Conservation (phyloP, 2,888 invertebrate genomes). For the Tipula unca region DNA sequence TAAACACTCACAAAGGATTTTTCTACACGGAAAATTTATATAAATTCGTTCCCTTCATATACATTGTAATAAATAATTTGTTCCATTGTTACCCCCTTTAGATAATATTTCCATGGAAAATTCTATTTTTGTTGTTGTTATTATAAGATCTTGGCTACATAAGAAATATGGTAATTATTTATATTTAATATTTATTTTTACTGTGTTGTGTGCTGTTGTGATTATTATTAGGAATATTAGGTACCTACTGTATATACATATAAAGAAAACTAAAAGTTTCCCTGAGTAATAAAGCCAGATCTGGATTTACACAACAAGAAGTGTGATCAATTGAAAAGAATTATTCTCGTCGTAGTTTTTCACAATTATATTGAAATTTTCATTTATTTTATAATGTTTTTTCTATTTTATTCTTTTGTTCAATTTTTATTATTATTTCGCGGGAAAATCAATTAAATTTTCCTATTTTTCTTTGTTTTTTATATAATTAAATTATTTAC, state of each 20-base stretch:
- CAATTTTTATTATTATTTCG: neutral
- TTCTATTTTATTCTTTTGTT: neutral
- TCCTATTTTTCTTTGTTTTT: neutral
- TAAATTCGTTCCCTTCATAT: neutral
- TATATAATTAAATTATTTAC: neutral
- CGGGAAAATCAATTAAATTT: neutral
- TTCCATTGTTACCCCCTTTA: neutral
- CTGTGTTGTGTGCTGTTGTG: neutral
- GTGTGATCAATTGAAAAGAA: neutral
- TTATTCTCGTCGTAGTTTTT: neutral
- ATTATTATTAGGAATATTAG: neutral
- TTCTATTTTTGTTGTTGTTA: neutral
- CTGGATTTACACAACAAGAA: neutral
- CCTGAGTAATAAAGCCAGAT: neutral
- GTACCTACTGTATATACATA: neutral
- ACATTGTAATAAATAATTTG: neutral
- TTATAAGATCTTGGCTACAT: neutral
- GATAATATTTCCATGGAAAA: neutral
- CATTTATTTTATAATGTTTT: no score
- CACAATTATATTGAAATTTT: neutral
- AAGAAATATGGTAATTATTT: neutral
- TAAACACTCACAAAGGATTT: constrained; percentile 3
- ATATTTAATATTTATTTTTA: neutral
- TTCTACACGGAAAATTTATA: neutral
- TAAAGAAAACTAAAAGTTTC: neutral